A percentile compares a stretch with the other conserved stretches of the same genome.
Conservation (phyloP, 2,888 invertebrate genomes). For the Noctua fimbriata region DNA sequence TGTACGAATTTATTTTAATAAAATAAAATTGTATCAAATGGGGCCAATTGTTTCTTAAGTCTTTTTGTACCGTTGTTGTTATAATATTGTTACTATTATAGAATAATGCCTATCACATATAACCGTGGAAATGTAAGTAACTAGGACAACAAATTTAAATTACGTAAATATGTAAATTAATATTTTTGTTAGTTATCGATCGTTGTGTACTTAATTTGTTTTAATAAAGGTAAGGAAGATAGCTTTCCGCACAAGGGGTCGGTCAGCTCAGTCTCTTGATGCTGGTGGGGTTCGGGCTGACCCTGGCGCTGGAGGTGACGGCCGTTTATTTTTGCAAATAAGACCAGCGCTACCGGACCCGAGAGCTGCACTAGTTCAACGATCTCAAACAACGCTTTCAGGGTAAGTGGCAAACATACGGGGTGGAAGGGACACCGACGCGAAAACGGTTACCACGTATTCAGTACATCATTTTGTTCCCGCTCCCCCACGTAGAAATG, state of each 20-base stretch:
- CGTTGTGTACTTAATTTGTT: slow-evolving; percentile 33
- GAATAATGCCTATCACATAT: slow-evolving; percentile 86
- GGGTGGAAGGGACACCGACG: too few relatives aligned
- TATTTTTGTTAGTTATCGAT: slow-evolving; percentile 24
- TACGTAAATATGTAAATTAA: slow-evolving; percentile 59
- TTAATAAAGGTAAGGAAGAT: slow-evolving; percentile 84
- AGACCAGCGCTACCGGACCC: slow-evolving; percentile 86
- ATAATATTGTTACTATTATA: slow-evolving; percentile 59
- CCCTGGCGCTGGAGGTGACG: slow-evolving; percentile 81
- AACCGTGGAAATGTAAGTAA: slow-evolving; percentile 88
- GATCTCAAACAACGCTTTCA: slow-evolving; percentile 89
- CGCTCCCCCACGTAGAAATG: too few relatives aligned
- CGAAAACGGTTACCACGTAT: too few relatives aligned
- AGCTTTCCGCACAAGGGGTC: slow-evolving; percentile 86
- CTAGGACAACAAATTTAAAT: slow-evolving; percentile 16
- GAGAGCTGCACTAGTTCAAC: slow-evolving; percentile 78
- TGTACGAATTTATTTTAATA: slow-evolving; percentile 84
- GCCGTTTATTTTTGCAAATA: slow-evolving; percentile 86
- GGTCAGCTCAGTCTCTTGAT: slow-evolving; percentile 88
- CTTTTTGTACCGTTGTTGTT: slow-evolving; percentile 72
- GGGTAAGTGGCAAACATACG: slow-evolving; percentile 72
- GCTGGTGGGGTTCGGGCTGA: slow-evolving; percentile 78
- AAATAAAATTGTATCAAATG: slow-evolving; percentile 74
- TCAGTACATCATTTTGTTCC: too few relatives aligned
- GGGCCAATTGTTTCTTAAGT: slow-evolving; percentile 78